Evolutionary conservation across 2,888 invertebrate species (phyloP), one percentile per base, ranked within the genome.

Genomic region (Hetaerina titia): DNA sequence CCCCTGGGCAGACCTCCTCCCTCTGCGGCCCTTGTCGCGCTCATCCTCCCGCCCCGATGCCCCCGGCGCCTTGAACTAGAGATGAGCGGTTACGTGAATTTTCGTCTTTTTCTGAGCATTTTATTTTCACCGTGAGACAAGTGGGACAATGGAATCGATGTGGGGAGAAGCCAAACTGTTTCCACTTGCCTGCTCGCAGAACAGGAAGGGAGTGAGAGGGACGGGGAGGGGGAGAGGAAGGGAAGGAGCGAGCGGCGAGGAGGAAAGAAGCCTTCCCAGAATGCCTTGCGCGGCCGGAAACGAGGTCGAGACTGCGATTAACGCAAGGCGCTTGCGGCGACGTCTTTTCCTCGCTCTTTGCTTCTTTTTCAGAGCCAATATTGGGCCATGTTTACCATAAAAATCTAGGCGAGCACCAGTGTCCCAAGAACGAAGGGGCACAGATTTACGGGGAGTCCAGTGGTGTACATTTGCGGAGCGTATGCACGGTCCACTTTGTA

Each of bases 141-240:
- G 90, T 90, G 63, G 90, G 63, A 90, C 90, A 63, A 90, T 64
- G 90, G 22, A 90, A 90, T 90, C 90, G 90, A 90, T 90, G 81
- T 81, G 90, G 8, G 45, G 45, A 90, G 90, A 90, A 90, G 90
- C 90, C 90, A 90, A 45, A 90, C 90, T 63, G 90, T 64, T 60
- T 90, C 31, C 89, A 89, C 56, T 58, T 89, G 57, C 89, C 58
- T 57, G 81, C 81, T 81, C 69, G 69, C 69, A n/a, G 69, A 22
- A 69, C 69, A 69, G 69, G 69, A 69, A 69, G 69, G 69, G n/a
- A n/a, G 69, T 69, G 69, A n/a, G 69, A 69, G 69, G 69, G 45
- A 45, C 45, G 45, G 45, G 45, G 45, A 45, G 45, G 45, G 31
- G 89, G 89, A 13, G 89, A 57, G 56, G 81, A n/a, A n/a, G 81